These are phyloP conservation scores for Orchestia grillus DNA, from an alignment of 1,140 invertebrate species.

Conservation along the genomic window DNA sequence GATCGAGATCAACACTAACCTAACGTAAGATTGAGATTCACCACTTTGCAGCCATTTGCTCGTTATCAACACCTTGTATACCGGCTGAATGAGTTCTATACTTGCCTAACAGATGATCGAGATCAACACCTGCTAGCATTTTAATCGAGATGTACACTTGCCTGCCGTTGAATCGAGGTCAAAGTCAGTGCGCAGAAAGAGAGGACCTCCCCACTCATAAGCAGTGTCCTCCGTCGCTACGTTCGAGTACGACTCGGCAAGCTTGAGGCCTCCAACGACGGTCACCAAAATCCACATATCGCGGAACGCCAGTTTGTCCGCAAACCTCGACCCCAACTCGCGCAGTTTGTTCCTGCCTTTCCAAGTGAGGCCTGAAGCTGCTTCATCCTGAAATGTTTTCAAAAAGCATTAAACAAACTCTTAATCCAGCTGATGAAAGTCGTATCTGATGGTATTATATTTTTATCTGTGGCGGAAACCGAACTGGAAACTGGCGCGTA, in stretches of 20 bases:
- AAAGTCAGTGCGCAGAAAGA: constrained; percentile 66
- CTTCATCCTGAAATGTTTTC: constrained; percentile 57
- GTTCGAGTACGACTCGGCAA: constrained; percentile 66
- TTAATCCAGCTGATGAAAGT: background rate
- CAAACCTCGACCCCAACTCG: constrained; percentile 61
- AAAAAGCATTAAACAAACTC: background rate
- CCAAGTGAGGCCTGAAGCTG: constrained; percentile 57
- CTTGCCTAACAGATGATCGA: background rate
- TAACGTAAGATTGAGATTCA: too few relatives aligned
- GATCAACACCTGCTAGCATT: background rate
- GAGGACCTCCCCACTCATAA: constrained; percentile 67
- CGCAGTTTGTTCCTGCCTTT: constrained; percentile 54
- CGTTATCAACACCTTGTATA: background rate
- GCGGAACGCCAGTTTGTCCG: constrained; percentile 63
- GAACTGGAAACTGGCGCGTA: background rate
- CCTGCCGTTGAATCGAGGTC: constrained; percentile 61
- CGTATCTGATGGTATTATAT: background rate
- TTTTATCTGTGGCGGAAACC: background rate
- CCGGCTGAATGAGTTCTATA: background rate
- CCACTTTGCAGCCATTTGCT: too few relatives aligned
- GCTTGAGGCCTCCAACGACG: constrained; percentile 63
- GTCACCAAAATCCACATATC: constrained; percentile 68
- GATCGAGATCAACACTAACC: too few relatives aligned
- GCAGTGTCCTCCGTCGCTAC: constrained; percentile 66
- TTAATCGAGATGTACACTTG: background rate